These are phyloP conservation scores for Lycocorax pyrrhopterus DNA, from an alignment of 2,113 vertebrate species.

Conservation along the genomic window DNA sequence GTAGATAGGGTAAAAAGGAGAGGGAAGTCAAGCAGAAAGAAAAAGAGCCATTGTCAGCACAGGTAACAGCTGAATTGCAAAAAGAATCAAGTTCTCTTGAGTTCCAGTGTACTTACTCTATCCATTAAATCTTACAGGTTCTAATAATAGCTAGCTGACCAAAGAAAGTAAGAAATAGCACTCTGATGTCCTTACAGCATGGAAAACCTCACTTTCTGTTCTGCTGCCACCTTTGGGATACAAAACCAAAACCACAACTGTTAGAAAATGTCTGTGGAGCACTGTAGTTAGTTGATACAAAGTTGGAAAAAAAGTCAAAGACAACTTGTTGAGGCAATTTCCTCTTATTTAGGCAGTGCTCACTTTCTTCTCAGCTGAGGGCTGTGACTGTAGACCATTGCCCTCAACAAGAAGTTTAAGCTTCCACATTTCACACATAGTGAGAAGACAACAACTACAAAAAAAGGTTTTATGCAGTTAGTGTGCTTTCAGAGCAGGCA, in stretches of 20 bases:
- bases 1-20: neutral
- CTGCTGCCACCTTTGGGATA: neutral
- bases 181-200: neutral
- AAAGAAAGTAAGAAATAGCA: neutral
- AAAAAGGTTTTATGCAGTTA: neutral
- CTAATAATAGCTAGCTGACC: slow-evolving; percentile 3
- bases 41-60: neutral
- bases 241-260: neutral
- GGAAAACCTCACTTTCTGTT: neutral
- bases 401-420: neutral
- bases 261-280: neutral
- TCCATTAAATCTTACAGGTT: neutral
- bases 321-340: neutral
- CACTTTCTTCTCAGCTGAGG: neutral
- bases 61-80: neutral
- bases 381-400: neutral
- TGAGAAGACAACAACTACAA: neutral
- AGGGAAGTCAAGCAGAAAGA: neutral
- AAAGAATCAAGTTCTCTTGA: neutral
- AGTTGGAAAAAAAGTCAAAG: neutral
- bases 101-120: neutral
- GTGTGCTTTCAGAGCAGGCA: neutral
- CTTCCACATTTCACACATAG: neutral
- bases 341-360: neutral
- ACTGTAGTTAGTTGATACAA: neutral